Evolutionary conservation across 1,140 invertebrate species (phyloP), one percentile per base, ranked within the genome.

Genomic region (Metopolophium dirhodum): DNA sequence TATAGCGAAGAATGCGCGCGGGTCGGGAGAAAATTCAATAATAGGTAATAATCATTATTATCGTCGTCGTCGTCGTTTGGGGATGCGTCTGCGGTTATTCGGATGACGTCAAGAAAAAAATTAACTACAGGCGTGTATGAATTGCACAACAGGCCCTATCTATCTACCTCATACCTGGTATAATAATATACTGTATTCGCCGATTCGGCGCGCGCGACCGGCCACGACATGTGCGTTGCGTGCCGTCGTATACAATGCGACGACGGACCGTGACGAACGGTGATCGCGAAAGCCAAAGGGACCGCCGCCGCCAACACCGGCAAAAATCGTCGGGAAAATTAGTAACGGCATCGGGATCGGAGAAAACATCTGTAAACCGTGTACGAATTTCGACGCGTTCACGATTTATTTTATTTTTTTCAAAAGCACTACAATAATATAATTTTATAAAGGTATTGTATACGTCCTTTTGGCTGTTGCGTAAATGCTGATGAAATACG

Each of bases 301-400:
- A 85, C 91, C 91, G 91, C 47, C 91, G 51, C 41, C 45, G 23
- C 61, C 57, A 20, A 0, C 54, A 23, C 23, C 61, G 61, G 61
- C n/a, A 83, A 85, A 85, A 51, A 92, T 85, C 91, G 77, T 54
- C 45, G 14, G 18, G 26, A 83, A 83, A 93, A 93, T 93, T 93
- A 93, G 91, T 93, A 49, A 93, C 91, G 91, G 91, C 77, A 51
- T 85, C 49, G 47, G 26, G 35, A 77, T 26, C 45, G 90, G 49
- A 51, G 91, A 85, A 85, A 86, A 93, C 91, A 93, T 93, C 91
- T 93, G 91, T 93, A 85, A 85, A 45, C 82, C 91, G 91, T 54
- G 14, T n/a, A 41, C 49, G 82, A 85, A 93, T 93, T 93, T 54
- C 41, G 30, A 49, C 20, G 11, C 22, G 6, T 47, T 51, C n/a